Percentiles rank a stretch among this genome's conserved stretches.
Evolutionary conservation across 2,888 invertebrate species (phyloP).

Genomic region (Erebia ligea): DNA sequence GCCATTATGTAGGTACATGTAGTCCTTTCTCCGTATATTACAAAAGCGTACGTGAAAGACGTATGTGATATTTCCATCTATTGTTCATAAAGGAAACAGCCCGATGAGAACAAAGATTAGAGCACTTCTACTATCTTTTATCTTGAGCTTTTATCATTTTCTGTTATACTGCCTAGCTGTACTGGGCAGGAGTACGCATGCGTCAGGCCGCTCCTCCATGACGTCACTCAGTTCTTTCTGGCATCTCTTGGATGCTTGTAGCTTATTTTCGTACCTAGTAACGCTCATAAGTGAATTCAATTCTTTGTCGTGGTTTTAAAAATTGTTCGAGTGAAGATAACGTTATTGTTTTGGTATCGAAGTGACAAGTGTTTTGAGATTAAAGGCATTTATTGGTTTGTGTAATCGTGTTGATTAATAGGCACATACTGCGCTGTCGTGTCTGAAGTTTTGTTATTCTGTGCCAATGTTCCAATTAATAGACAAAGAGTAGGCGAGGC

Average conservation of each 20-base stretch:
- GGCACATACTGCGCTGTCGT: conserved; percentile 3
- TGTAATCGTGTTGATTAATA: conserved; percentile 8
- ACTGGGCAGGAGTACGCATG: conserved; percentile 58
- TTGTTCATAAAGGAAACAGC: conserved; percentile 20
- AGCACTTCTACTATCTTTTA: conserved; percentile 26
- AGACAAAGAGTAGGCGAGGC: background rate
- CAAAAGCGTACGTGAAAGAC: conserved; percentile 11
- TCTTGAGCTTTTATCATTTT: conserved; percentile 23
- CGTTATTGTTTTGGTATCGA: background rate
- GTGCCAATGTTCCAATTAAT: background rate
- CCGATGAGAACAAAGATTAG: conserved; percentile 30
- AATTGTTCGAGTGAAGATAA: background rate
- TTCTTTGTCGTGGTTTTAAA: background rate
- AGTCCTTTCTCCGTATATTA: conserved; percentile 1
- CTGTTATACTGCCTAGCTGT: conserved; percentile 17
- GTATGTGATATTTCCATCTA: conserved; percentile 9
- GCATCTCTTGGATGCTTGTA: conserved; percentile 56
- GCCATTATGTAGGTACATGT: conserved; percentile 12
- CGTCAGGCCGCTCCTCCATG: conserved; percentile 68
- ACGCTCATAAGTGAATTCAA: conserved; percentile 4
- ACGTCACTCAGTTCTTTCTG: conserved; percentile 69
- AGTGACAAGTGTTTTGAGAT: conserved; percentile 16
- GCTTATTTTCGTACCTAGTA: conserved; percentile 28
- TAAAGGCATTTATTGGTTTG: background rate
- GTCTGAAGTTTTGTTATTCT: conserved; percentile 11